Evolutionary conservation across 1,140 invertebrate species (phyloP), one percentile per base, ranked within the genome.

Genomic region (Drosophila bifasciata): DNA sequence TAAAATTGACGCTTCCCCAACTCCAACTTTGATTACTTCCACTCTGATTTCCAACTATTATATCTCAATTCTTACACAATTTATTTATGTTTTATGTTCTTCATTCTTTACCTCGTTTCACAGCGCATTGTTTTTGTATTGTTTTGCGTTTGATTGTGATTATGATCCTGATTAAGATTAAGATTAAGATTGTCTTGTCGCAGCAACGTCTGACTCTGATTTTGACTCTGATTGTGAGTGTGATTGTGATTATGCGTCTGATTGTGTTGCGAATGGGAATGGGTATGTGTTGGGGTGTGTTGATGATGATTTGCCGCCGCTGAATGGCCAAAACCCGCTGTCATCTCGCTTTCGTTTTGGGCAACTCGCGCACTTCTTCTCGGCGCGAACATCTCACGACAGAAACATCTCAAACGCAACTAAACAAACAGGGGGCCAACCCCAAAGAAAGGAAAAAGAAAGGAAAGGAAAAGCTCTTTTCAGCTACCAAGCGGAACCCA

Each of bases 351-450:
- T 86, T 90, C 86, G 19, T 49, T 90, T 84, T 84, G 79, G 69
- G 75, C 78, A 66, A 88, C 78, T 57, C 84, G 83, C 88, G 78
- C 75, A 79, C 80, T 90, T 79, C 74, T 76, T 85, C 77, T 81
- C 76, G 80, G 56, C 81, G 83, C 77, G 85, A 88, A 91, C 89
- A 91, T 89, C 85, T 89, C 89, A 88, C 90, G 89, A 71, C 75
- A 89, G 70, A 92, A 86, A 85, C 89, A 91, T 91, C 90, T 91
- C 90, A 91, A 76, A 85, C 50, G 71, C 84, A 81, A 91, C 83
- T 90, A 89, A 88, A 81, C 67, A 85, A 76, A 81, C 83, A 78
- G 46, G 40, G 16, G 40, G 16, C 16, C 56, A 28, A 8, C 28
- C 8, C 28, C 28, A 3, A 21, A 3, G 19, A 28, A 28, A 46